These are phyloP conservation scores for Sigmodon hispidus DNA, from an alignment of 2,113 vertebrate species.

Conservation along the genomic window DNA sequence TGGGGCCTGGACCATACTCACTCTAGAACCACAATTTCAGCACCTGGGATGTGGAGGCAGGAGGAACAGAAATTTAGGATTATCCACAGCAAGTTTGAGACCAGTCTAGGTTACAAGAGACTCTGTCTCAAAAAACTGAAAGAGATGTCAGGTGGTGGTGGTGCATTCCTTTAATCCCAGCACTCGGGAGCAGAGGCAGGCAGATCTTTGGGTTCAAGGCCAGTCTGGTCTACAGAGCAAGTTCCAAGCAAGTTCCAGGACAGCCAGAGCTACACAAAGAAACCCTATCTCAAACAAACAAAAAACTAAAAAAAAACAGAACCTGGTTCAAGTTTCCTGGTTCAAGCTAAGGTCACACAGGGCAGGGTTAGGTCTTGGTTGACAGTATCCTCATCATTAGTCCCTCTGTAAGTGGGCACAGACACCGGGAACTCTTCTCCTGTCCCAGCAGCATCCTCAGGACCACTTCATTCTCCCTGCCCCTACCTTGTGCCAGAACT, in stretches of 20 bases:
- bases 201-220: not conserved
- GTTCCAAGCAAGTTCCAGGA: not conserved
- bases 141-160: not conserved
- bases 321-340: not conserved
- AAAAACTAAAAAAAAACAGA: not conserved
- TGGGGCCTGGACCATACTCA: too few species aligned
- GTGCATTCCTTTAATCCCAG: not conserved
- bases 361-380: not conserved
- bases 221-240: not conserved
- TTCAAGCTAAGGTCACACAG: not conserved
- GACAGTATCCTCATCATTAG: not conserved
- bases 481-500: not conserved
- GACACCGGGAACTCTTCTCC: not conserved
- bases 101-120: not conserved
- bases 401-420: not conserved
- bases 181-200: not conserved
- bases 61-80: not conserved
- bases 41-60: not conserved
- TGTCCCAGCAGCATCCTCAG: not conserved
- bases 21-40: not conserved
- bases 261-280: not conserved
- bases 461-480: not conserved
- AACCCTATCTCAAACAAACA: not conserved
- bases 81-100: not conserved
- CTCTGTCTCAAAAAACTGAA: not conserved